Evolutionary conservation across 2,113 vertebrate genomes (phyloP), one percentile per base, ranked within the genome.

Genomic region (Atrichornis clamosus): DNA sequence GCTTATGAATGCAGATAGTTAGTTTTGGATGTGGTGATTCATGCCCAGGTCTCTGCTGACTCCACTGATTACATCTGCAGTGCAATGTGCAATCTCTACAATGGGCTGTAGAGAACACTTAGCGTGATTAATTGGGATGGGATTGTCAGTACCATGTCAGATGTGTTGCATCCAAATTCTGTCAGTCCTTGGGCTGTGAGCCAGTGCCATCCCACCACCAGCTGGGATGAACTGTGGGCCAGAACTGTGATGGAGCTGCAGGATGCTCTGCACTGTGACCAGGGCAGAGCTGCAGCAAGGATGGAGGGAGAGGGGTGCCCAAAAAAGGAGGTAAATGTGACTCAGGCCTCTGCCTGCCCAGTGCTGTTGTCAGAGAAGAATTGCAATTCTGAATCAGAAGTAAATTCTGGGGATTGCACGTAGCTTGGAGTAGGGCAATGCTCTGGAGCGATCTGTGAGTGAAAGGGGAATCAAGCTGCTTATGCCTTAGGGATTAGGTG

Each of bases 261-360:
- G 68, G 47, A 90, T 94, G 55, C 33, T 82, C 68, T 75, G 64
- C 24, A 18, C 32, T 67, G 39, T 0, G 0, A 50, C 63, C 26
- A 88, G 13, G 19, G 42, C 64, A 93, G 63, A 81, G 72, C 42
- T 74, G 37, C 50, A 80, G 50, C 50, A 78, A 84, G 30, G 59
- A 69, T 55, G 33, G 46, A 63, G 11, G 32, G n/a, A 91, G 46
- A 91, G 13, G 11, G 27, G 15, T 84, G 79, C 33, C 82, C 80
- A 47, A 86, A 94, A 93, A 84, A 90, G 49, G 78, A 93, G 35
- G 55, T 17, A 74, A 92, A 93, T 74, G 22, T 81, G 68, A 70
- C 59, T 74, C 63, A 58, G 21, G 59, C 55, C 46, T 90, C 53
- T 88, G 62, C 37, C 63, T 92, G 72, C 46, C n/a, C 68, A 58